Evolutionary conservation across 2,797 vertebrate species (phyloP).

Genomic region (Odontamblyopus rebecca): DNA sequence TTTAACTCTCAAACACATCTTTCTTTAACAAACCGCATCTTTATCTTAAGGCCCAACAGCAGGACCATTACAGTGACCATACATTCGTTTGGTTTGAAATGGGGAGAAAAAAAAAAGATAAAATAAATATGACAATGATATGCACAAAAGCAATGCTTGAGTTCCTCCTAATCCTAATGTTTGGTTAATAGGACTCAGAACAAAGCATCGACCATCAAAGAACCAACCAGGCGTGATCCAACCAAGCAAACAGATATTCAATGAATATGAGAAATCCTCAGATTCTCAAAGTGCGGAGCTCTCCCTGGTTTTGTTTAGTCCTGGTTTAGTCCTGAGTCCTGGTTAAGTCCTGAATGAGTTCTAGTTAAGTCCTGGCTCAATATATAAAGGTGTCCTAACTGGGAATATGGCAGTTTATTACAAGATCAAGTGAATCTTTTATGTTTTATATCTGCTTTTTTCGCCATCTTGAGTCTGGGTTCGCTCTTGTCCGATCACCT

Average conservation of each 20-base stretch:
- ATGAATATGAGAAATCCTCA: slow-evolving; percentile 41
- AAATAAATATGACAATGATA: slow-evolving; percentile 5
- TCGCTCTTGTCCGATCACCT: too few species aligned
- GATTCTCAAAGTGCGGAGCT: slow-evolving; percentile 1
- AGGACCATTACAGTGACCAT: not conserved
- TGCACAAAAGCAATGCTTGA: slow-evolving; percentile 11
- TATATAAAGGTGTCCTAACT: too few species aligned
- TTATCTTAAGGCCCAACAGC: not conserved
- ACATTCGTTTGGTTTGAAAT: slow-evolving; percentile 10
- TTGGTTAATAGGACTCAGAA: slow-evolving; percentile 41
- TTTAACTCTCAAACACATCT: not conserved
- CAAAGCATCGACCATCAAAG: slow-evolving; percentile 44
- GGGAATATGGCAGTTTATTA: too few species aligned
- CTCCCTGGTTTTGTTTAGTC: not conserved
- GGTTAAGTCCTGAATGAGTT: not conserved
- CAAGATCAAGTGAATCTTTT: too few species aligned
- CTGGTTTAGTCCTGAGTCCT: not conserved
- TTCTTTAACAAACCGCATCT: not conserved
- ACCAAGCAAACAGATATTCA: slow-evolving; percentile 33
- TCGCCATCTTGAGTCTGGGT: too few species aligned
- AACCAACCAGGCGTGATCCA: slow-evolving; percentile 12
- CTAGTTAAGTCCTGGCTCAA: not conserved
- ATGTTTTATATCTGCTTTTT: too few species aligned
- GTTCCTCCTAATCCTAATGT: slow-evolving; percentile 33
- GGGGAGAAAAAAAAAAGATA: slow-evolving; percentile 5